Percentiles rank a stretch among this genome's conserved stretches.
Evolutionary conservation across 2,888 invertebrate species (phyloP).

Genomic region (Bugulina stolonifera): DNA sequence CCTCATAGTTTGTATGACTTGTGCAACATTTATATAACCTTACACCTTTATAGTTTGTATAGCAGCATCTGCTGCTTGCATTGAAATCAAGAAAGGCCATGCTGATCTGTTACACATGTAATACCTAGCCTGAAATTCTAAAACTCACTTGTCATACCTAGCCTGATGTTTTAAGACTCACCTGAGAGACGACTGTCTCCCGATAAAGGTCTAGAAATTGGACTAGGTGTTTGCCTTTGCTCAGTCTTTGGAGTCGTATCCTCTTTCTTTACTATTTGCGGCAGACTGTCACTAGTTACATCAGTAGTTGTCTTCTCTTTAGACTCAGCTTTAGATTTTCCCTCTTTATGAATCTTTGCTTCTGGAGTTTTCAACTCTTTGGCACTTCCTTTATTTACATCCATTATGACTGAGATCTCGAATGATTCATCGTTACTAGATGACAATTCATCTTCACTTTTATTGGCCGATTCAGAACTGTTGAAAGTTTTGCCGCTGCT

Average conservation of each 20-base stretch:
- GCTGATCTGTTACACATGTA: no score
- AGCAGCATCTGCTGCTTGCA: no score
- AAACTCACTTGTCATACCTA: no score
- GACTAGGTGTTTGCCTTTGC: not conserved
- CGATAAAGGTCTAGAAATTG: not conserved
- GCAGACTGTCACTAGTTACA: not conserved
- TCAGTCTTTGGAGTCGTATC: not conserved
- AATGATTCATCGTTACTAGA: not conserved
- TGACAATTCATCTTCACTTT: not conserved
- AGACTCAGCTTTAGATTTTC: not conserved
- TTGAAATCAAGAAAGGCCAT: no score
- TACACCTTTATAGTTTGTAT: no score
- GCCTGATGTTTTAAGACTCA: no score
- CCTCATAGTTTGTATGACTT: no score
- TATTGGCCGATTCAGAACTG: not conserved
- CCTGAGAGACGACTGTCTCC: not conserved
- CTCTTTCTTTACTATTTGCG: not conserved
- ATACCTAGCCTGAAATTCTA: no score
- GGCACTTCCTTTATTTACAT: no score
- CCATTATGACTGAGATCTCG: not conserved
- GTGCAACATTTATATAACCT: no score
- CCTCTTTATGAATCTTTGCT: not conserved
- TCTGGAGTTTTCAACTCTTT: not conserved
- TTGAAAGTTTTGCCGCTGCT: not conserved
- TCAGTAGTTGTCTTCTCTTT: not conserved